Conservation (phyloP, 2,113 vertebrate genomes). For the Chaetura pelagica region DNA sequence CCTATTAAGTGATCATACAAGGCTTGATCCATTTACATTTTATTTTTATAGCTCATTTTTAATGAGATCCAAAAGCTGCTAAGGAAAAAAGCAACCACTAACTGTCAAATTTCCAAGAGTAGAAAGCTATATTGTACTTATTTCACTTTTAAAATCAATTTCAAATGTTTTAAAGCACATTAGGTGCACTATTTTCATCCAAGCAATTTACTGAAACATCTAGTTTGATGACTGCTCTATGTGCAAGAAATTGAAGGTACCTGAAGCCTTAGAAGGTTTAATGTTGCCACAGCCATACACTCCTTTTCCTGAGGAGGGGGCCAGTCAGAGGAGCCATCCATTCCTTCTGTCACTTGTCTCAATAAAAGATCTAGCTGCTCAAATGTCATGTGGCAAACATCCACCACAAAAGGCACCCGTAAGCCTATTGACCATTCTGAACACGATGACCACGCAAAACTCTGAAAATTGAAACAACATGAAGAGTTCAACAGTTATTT, state of each 20-base stretch:
- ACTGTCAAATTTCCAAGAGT: background rate
- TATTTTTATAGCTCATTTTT: background rate
- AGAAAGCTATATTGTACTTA: background rate
- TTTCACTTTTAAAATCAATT: background rate
- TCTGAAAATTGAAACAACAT: slow-evolving; percentile 56
- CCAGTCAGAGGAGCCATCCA: slow-evolving; percentile 97
- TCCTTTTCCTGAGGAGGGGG: slow-evolving; percentile 97
- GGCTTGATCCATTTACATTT: background rate
- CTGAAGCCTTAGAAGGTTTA: slow-evolving; percentile 95
- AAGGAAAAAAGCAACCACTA: background rate
- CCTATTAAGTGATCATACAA: background rate
- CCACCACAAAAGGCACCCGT: slow-evolving; percentile 95
- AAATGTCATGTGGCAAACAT: slow-evolving; percentile 94
- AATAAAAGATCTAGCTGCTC: slow-evolving; percentile 95
- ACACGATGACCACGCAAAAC: slow-evolving; percentile 96
- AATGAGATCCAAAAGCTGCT: background rate
- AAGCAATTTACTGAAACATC: background rate
- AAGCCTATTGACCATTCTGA: slow-evolving; percentile 97
- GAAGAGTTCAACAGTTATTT: background rate
- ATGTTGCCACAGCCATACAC: slow-evolving; percentile 93
- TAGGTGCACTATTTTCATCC: background rate
- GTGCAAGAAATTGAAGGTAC: slow-evolving; percentile 51
- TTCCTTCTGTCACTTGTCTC: slow-evolving; percentile 94
- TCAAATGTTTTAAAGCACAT: background rate
- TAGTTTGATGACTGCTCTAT: background rate